phyloP scores from a whole-genome alignment of 2,113 vertebrate genomes.

The Actinemys pallida region DNA sequence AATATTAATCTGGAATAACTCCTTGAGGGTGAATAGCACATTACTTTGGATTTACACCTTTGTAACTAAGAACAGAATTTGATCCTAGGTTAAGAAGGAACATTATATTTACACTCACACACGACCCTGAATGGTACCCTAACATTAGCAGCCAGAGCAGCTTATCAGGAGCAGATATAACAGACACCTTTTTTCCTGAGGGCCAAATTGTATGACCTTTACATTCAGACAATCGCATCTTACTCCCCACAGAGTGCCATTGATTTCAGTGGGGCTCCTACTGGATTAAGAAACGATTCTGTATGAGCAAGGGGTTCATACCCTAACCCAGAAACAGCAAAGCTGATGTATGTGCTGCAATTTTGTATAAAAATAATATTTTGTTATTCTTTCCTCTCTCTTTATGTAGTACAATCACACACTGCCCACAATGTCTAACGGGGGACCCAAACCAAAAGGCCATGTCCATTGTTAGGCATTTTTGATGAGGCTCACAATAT shows the following conservation, averaged over 20 bases:
- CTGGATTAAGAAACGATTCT: neutral
- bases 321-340: neutral
- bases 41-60: neutral
- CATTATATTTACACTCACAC: fast-evolving
- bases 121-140: neutral
- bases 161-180: neutral
- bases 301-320: neutral
- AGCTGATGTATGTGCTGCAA: neutral
- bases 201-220: neutral
- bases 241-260: neutral
- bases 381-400: neutral
- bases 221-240: neutral
- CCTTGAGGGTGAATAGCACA: neutral
- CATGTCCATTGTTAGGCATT: too few relatives aligned
- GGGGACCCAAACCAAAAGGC: neutral
- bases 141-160: neutral
- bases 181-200: neutral
- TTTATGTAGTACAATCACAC: neutral
- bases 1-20: neutral
- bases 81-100: neutral
- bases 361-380: neutral
- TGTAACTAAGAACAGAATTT: neutral
- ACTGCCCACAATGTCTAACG: neutral
- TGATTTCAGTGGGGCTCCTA: neutral
- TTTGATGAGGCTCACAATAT: neutral